A percentile compares a stretch with the other conserved stretches of the same genome.
Conservation (phyloP, 2,797 vertebrate species). For the Apogon talboti region DNA sequence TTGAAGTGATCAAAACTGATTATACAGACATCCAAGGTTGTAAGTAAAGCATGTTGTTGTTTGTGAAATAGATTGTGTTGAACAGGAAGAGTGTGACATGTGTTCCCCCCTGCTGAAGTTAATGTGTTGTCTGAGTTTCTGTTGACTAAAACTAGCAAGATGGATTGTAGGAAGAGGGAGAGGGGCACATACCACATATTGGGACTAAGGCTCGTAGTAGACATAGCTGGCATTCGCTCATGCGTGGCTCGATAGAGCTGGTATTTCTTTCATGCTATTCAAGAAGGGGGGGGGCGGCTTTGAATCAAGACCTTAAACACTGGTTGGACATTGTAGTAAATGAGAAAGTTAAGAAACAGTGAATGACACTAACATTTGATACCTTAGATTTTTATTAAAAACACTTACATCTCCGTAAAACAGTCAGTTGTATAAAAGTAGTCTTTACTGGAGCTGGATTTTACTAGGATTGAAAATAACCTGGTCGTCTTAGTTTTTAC, state of each 20-base stretch:
- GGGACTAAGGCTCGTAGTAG: slow-evolving; percentile 78
- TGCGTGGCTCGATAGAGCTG: slow-evolving; percentile 84
- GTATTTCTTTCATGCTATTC: slow-evolving; percentile 84
- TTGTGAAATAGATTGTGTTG: slow-evolving; percentile 12
- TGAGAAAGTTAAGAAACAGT: slow-evolving; percentile 14
- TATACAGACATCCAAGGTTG: slow-evolving; percentile 3
- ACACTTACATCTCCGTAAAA: slow-evolving; percentile 2
- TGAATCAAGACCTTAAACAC: slow-evolving; percentile 69
- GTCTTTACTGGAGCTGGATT: slow-evolving; percentile 6
- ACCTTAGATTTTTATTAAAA: slow-evolving; percentile 9
- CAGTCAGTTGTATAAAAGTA: background rate
- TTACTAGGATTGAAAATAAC: slow-evolving; percentile 11
- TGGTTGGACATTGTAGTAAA: slow-evolving; percentile 53
- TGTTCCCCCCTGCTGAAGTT: slow-evolving; percentile 20
- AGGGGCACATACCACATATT: slow-evolving; percentile 77
- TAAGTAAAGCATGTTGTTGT: slow-evolving; percentile 8
- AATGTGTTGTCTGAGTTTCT: slow-evolving; percentile 28
- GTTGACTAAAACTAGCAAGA: slow-evolving; percentile 53
- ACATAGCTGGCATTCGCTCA: slow-evolving; percentile 86
- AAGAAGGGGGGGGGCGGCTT: slow-evolving; percentile 67
- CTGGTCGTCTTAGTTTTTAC: slow-evolving; percentile 1
- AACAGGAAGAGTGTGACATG: slow-evolving; percentile 10
- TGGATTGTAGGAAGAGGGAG: slow-evolving; percentile 64
- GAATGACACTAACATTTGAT: slow-evolving; percentile 11
- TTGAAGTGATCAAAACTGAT: slow-evolving; percentile 18